A percentile compares a stretch with the other conserved stretches of the same genome.
These are phyloP conservation scores for Acanthisitta chloris DNA, from an alignment of 2,113 vertebrate species.

Conservation along the genomic window DNA sequence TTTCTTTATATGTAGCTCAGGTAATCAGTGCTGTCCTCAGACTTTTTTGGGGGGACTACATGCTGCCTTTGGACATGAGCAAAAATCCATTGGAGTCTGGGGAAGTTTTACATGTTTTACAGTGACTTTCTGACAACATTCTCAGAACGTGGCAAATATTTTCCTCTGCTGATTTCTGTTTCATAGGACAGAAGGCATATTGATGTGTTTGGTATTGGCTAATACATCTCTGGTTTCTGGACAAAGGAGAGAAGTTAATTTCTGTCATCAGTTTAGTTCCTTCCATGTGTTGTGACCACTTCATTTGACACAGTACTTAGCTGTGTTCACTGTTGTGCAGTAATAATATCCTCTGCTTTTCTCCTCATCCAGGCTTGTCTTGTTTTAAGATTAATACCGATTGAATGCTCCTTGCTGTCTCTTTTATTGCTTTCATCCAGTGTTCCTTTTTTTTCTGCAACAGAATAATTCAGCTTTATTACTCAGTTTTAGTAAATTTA, in stretches of 20 bases:
- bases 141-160: not conserved
- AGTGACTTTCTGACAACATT: not conserved
- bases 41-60: not conserved
- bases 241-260: not conserved
- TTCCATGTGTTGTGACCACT: not conserved
- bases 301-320: not conserved
- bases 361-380: not conserved
- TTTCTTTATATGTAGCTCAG: not conserved
- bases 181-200: not conserved
- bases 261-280: not conserved
- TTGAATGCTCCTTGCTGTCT: not conserved
- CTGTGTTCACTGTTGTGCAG: not conserved
- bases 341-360: not conserved
- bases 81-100: not conserved
- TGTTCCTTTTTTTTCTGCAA: not conserved
- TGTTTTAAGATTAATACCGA: not conserved
- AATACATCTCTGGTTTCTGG: not conserved
- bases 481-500: not conserved
- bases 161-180: not conserved
- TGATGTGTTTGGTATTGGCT: not conserved
- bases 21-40: not conserved
- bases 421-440: not conserved
- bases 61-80: not conserved
- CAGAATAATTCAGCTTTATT: not conserved
- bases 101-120: not conserved